phyloP scores from a whole-genome alignment of 2,888 invertebrate species.

The Meteorus colon region DNA sequence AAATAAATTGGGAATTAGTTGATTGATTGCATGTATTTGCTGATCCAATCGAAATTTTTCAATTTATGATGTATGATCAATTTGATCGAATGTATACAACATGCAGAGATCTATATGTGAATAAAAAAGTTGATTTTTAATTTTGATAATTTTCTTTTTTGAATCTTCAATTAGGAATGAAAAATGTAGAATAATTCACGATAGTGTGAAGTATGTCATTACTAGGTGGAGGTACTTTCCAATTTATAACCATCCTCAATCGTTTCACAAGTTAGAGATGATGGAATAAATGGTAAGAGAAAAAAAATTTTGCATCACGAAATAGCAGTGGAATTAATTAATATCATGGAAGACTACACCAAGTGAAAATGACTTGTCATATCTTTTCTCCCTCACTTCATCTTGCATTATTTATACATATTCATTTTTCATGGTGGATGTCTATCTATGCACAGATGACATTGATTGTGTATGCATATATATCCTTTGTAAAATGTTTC shows the following conservation, averaged over 20 bases:
- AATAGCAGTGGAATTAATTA: constrained; percentile 1
- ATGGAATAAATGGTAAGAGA: constrained; percentile 14
- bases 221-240: constrained; percentile 28
- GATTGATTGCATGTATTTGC: constrained; percentile 8
- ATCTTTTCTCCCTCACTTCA: constrained; percentile 11
- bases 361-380: constrained; percentile 8
- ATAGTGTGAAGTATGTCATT: constrained; percentile 8
- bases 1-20: background rate
- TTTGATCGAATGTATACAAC: background rate
- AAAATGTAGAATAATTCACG: background rate
- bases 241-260: constrained; percentile 26
- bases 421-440: too few species aligned
- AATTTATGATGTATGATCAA: constrained; percentile 1
- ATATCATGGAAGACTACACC: constrained; percentile 13
- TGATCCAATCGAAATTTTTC: constrained; percentile 1
- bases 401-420: background rate
- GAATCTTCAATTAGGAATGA: background rate
- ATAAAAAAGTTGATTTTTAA: background rate
- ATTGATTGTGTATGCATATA: background rate
- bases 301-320: constrained; percentile 5
- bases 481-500: constrained; percentile 17
- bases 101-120: background rate
- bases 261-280: constrained; percentile 16
- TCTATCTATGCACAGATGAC: constrained; percentile 12
- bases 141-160: background rate